phyloP scores from a whole-genome alignment of 2,113 vertebrate genomes.

The Pionites leucogaster region DNA sequence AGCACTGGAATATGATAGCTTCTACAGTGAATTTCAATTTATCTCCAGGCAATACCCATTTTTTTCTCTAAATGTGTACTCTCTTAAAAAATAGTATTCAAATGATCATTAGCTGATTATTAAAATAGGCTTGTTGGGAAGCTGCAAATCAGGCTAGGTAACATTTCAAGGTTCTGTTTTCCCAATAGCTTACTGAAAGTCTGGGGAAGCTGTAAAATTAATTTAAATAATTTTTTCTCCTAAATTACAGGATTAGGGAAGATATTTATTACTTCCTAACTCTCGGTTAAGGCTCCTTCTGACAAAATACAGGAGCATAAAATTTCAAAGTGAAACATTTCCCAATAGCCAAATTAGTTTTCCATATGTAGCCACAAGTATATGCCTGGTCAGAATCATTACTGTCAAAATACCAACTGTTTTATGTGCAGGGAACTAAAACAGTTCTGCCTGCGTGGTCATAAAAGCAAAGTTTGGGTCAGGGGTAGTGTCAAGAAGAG shows the following conservation, averaged over 20 bases:
- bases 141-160: background rate
- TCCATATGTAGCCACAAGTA: background rate
- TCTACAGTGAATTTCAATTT: background rate
- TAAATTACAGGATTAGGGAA: conserved; percentile 3
- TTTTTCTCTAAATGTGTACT: background rate
- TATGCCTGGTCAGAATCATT: background rate
- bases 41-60: background rate
- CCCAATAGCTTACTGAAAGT: background rate
- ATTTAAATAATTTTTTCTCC: background rate
- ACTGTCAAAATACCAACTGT: background rate
- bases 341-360: background rate
- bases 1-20: background rate
- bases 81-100: background rate
- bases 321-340: conserved; percentile 24
- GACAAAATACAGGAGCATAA: conserved; percentile 6
- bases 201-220: conserved; percentile 8
- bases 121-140: background rate
- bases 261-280: conserved; percentile 40
- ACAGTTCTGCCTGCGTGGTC: background rate
- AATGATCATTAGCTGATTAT: background rate
- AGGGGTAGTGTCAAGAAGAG: background rate
- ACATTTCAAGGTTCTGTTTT: background rate
- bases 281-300: background rate
- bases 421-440: background rate
- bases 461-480: conserved; percentile 3